Conservation (phyloP, 1,140 invertebrate genomes). For the Polypedilum pembai region DNA sequence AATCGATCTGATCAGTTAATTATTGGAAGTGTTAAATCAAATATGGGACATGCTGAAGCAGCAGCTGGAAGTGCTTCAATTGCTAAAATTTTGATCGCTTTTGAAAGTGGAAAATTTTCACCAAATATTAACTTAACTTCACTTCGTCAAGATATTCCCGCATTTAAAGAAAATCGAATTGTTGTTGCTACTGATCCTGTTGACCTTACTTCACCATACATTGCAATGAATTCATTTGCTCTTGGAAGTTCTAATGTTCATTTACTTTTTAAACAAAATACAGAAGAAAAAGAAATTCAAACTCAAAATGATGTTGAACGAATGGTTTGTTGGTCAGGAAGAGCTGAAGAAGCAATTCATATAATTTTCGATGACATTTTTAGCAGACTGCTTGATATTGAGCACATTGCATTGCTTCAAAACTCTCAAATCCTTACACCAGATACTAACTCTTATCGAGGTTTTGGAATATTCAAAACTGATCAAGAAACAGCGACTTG, state of each 20-base stretch:
- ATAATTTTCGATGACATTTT: conserved; percentile 58
- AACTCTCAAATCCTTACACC: conserved; percentile 40
- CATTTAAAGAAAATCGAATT: conserved; percentile 60
- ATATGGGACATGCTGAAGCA: conserved; percentile 88
- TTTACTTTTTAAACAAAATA: conserved; percentile 55
- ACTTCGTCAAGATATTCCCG: conserved; percentile 64
- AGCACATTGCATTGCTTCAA: conserved; percentile 51
- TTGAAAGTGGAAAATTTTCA: conserved; percentile 64
- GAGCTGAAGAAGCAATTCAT: conserved; percentile 58
- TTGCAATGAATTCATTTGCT: conserved; percentile 75
- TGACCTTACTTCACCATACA: conserved; percentile 51
- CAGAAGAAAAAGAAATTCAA: conserved; percentile 48
- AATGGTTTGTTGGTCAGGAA: conserved; percentile 49
- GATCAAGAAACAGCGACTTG: conserved; percentile 44
- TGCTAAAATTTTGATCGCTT: conserved; percentile 69
- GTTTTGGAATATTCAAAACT: conserved; percentile 32
- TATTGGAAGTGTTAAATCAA: conserved; percentile 89
- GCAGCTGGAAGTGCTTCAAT: conserved; percentile 79
- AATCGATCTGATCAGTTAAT: conserved; percentile 58
- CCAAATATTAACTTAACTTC: conserved; percentile 71
- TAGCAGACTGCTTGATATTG: conserved; percentile 50
- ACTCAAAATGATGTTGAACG: conserved; percentile 48
- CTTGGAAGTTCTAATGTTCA: conserved; percentile 79
- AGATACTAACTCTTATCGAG: conserved; percentile 35
- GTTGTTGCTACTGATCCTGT: conserved; percentile 60